Conservation (phyloP, 2,888 invertebrate genomes). For the Rhaphigaster nebulosa region DNA sequence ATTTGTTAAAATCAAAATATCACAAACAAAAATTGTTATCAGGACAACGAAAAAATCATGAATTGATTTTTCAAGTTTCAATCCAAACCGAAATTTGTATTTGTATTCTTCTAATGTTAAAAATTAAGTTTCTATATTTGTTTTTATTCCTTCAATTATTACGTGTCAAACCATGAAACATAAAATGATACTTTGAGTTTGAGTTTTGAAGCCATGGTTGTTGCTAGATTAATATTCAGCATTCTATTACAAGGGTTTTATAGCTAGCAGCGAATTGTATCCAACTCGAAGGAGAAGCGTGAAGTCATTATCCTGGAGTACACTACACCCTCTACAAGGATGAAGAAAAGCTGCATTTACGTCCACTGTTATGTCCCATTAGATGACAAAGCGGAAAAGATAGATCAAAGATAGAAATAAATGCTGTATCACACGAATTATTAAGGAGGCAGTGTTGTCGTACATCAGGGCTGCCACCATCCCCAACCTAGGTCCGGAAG, state of each 20-base stretch:
- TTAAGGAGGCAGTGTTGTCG: slow-evolving; percentile 19
- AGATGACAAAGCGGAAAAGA: slow-evolving; percentile 6
- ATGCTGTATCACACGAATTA: background rate
- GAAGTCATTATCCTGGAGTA: background rate
- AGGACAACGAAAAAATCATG: too few species aligned
- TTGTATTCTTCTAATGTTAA: too few species aligned
- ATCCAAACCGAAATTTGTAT: too few species aligned
- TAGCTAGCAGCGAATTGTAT: background rate
- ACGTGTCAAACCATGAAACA: background rate
- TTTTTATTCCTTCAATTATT: background rate
- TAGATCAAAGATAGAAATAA: background rate
- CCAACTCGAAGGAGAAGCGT: background rate
- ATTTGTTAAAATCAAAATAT: too few species aligned
- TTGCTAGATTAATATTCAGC: background rate
- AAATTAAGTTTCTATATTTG: background rate
- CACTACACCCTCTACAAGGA: background rate
- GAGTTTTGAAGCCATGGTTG: background rate
- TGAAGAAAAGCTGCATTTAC: background rate
- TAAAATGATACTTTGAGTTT: background rate
- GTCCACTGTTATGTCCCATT: background rate
- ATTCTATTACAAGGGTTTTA: background rate
- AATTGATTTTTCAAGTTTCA: too few species aligned
- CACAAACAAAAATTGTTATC: too few species aligned
- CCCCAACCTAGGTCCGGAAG: slow-evolving; percentile 36
- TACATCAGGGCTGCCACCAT: background rate